Conservation (phyloP, 1,140 invertebrate genomes). For the Venustaconcha ellipsiformis region DNA sequence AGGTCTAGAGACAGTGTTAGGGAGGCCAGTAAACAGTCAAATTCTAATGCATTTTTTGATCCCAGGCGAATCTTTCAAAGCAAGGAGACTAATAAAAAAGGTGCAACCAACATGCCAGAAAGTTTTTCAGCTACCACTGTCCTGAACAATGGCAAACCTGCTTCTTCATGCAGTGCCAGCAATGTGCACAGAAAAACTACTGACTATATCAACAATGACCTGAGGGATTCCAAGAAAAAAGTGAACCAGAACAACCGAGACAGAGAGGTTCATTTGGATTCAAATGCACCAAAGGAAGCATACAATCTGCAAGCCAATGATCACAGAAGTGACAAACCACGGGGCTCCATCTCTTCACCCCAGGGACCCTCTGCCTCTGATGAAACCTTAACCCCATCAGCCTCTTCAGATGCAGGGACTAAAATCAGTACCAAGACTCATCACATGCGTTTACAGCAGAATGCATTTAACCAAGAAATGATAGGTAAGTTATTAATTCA, state of each 20-base stretch:
- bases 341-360: slow-evolving; percentile 20
- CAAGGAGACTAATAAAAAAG: slow-evolving; percentile 38
- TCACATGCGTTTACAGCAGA: slow-evolving; percentile 36
- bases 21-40: slow-evolving; percentile 8
- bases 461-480: slow-evolving; percentile 51
- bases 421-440: slow-evolving; percentile 22
- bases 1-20: slow-evolving; percentile 2
- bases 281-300: slow-evolving; percentile 30
- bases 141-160: slow-evolving; percentile 61
- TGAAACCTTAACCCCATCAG: slow-evolving; percentile 5
- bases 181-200: slow-evolving; percentile 50
- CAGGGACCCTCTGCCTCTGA: slow-evolving; percentile 1
- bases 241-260: slow-evolving; percentile 48
- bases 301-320: no score
- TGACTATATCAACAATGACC: slow-evolving; percentile 65
- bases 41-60: slow-evolving; percentile 54
- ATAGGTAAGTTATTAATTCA: slow-evolving; percentile 38
- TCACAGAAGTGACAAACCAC: slow-evolving; percentile 24
- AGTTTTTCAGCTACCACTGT: slow-evolving; percentile 35
- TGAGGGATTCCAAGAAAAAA: slow-evolving; percentile 58
- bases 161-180: slow-evolving; percentile 40
- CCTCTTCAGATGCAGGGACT: slow-evolving; percentile 6
- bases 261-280: slow-evolving; percentile 24
- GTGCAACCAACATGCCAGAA: slow-evolving; percentile 1
- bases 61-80: slow-evolving; percentile 59